These are phyloP conservation scores for Parotocinclus haroldoi DNA, from an alignment of 2,797 vertebrate species.

Conservation along the genomic window DNA sequence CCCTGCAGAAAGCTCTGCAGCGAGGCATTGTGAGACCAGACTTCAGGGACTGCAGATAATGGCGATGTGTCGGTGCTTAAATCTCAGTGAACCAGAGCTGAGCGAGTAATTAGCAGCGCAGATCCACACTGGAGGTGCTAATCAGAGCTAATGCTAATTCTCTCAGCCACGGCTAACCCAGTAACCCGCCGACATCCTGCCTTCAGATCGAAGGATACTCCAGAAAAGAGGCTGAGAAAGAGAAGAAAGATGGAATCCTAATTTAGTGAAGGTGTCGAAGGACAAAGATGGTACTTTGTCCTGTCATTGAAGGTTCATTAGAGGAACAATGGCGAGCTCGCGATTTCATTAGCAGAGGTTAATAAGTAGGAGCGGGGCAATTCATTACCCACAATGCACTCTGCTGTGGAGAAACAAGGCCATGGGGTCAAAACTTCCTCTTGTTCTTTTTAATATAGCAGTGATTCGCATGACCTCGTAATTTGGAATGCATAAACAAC, in stretches of 20 bases:
- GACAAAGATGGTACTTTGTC: constrained; percentile 79
- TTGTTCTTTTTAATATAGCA: not conserved
- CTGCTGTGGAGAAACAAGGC: constrained; percentile 50
- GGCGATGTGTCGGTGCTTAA: constrained; percentile 94
- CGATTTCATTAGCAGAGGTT: constrained; percentile 96
- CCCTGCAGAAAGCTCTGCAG: constrained; percentile 61
- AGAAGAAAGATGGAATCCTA: constrained; percentile 62
- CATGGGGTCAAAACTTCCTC: constrained; percentile 49
- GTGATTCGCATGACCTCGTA: too few relatives aligned
- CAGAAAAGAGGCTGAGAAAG: constrained; percentile 20
- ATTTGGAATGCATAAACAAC: too few relatives aligned
- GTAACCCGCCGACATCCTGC: constrained; percentile 50
- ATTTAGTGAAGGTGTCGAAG: constrained; percentile 82
- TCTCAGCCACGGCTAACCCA: constrained; percentile 68
- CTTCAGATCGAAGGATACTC: constrained; percentile 34
- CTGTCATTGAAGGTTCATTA: constrained; percentile 92
- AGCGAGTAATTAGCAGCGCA: constrained; percentile 93
- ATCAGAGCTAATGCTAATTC: constrained; percentile 88
- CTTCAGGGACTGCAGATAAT: constrained; percentile 82
- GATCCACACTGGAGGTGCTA: constrained; percentile 90
- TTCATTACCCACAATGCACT: constrained; percentile 65
- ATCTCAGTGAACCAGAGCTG: constrained; percentile 92
- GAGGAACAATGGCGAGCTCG: constrained; percentile 84
- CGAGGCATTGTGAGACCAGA: constrained; percentile 33
- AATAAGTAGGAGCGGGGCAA: constrained; percentile 87